These are phyloP conservation scores for Cephus sareptanus DNA, from an alignment of 2,888 invertebrate species.

Conservation along the genomic window DNA sequence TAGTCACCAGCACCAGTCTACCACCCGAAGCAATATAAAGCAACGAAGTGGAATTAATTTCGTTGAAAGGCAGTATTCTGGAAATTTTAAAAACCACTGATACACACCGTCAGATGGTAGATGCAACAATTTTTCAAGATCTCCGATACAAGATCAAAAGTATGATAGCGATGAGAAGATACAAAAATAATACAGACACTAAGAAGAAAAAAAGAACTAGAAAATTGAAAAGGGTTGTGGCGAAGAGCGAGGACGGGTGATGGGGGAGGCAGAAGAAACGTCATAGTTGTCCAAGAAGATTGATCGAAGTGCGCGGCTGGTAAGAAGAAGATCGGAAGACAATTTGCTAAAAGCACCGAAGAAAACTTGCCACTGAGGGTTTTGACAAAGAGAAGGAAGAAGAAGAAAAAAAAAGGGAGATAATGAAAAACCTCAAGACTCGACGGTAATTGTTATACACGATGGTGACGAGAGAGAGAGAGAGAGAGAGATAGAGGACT, in stretches of 20 bases:
- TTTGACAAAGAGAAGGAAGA: constrained; percentile 16
- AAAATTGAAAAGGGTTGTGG: constrained; percentile 6
- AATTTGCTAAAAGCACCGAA: constrained; percentile 36
- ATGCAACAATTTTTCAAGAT: not conserved
- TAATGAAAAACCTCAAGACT: constrained; percentile 11
- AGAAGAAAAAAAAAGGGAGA: not conserved
- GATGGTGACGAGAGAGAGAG: not conserved
- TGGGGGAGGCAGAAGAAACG: not conserved
- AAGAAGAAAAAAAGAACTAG: not conserved
- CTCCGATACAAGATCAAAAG: constrained; percentile 5
- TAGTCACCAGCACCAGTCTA: no score
- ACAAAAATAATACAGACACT: not conserved
- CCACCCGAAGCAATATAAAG: constrained; percentile 27
- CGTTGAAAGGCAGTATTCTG: constrained; percentile 13
- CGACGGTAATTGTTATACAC: constrained; percentile 1
- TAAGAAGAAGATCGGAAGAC: constrained; percentile 28
- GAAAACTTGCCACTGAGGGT: not conserved
- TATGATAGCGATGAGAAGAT: constrained; percentile 11
- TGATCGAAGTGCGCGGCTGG: not conserved
- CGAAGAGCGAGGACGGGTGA: constrained; percentile 6
- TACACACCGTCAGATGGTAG: not conserved
- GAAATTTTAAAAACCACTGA: not conserved
- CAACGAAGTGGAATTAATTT: constrained; percentile 38
- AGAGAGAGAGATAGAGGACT: not conserved
- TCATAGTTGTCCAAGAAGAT: constrained; percentile 18